phyloP scores from a whole-genome alignment of 2,888 invertebrate genomes.

The Drosophila fulvimacula region DNA sequence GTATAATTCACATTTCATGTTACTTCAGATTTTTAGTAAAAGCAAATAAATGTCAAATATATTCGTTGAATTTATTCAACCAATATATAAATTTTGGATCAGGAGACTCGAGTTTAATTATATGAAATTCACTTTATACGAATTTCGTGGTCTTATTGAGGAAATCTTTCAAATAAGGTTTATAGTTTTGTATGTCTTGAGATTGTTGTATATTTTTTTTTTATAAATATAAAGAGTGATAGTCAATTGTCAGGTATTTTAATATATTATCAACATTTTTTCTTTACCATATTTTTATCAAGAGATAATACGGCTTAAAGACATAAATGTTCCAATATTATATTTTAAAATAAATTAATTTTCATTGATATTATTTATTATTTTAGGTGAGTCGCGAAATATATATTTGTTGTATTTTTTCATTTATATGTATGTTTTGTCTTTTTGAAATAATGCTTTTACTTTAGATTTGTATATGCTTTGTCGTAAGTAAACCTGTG shows the following conservation, averaged over 20 bases:
- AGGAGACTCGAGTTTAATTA: neutral
- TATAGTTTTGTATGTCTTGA: neutral
- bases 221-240: neutral
- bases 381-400: neutral
- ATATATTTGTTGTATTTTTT: neutral
- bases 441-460: neutral
- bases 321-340: neutral
- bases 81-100: too few relatives aligned
- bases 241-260: neutral
- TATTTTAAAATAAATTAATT: neutral
- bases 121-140: neutral
- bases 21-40: too few relatives aligned
- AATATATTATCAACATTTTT: neutral
- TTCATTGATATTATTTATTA: neutral
- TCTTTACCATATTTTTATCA: neutral
- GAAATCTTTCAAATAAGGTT: neutral
- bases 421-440: neutral
- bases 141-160: neutral
- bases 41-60: too few relatives aligned
- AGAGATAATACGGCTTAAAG: neutral
- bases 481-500: neutral
- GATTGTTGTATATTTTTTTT: neutral
- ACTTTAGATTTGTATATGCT: neutral
- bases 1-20: too few relatives aligned
- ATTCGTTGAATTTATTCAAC: too few relatives aligned